Evolutionary conservation across 1,140 invertebrate genomes (phyloP).

Genomic region (Aphis craccivora): DNA sequence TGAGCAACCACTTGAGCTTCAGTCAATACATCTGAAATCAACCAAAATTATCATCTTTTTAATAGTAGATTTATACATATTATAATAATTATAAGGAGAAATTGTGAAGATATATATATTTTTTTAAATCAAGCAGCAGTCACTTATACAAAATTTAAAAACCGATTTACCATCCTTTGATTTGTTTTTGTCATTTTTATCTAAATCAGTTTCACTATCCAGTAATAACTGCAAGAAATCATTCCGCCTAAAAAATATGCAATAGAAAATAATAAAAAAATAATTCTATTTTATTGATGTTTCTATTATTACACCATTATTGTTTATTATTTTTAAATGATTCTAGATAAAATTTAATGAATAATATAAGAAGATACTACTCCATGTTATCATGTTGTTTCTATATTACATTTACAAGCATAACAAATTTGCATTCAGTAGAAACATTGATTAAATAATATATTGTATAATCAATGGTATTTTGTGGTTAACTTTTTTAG

Average conservation of each 20-base stretch:
- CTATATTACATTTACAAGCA: no score
- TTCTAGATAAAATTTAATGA: not conserved
- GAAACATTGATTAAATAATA: no score
- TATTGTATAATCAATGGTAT: no score
- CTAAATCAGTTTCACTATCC: constrained; percentile 57
- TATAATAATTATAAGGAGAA: not conserved
- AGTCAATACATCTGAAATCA: constrained; percentile 40
- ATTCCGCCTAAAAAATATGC: constrained; percentile 59
- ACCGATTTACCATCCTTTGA: constrained; percentile 9
- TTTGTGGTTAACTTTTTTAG: no score
- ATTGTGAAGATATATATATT: not conserved
- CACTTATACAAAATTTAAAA: not conserved
- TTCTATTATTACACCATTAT: not conserved
- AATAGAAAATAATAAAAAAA: not conserved
- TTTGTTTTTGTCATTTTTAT: constrained; percentile 35
- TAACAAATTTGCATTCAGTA: no score
- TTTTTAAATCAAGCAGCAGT: not conserved
- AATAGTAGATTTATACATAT: not conserved
- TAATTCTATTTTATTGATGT: not conserved
- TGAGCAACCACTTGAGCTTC: constrained; percentile 67
- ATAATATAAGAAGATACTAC: not conserved
- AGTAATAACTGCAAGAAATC: constrained; percentile 63
- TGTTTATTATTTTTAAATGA: not conserved
- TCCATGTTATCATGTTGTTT: no score
- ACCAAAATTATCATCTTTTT: not conserved